Conservation (phyloP, 1,140 invertebrate species). For the Aleiodes sp. region DNA sequence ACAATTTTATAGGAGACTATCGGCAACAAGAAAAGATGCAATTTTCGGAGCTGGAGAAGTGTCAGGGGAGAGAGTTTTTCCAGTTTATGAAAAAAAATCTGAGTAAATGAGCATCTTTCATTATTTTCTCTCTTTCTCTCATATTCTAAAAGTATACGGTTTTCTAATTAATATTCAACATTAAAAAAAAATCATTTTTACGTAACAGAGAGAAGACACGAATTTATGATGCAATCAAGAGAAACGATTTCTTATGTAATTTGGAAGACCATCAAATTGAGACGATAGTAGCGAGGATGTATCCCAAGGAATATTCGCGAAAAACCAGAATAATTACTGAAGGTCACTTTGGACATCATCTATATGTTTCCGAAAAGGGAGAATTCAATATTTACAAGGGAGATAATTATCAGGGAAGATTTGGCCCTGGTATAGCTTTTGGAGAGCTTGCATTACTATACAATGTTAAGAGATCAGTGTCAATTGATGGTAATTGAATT, state of each 20-base stretch:
- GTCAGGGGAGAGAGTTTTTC: not conserved
- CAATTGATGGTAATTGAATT: constrained; percentile 75
- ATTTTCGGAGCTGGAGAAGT: constrained; percentile 18
- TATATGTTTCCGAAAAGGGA: constrained; percentile 85
- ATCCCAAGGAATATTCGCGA: constrained; percentile 77
- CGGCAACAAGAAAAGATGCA: constrained; percentile 13
- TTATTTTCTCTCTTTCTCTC: too few species aligned
- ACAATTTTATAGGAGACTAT: constrained; percentile 10
- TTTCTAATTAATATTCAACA: not conserved
- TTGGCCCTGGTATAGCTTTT: constrained; percentile 88
- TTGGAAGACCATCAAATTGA: constrained; percentile 84
- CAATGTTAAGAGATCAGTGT: constrained; percentile 89
- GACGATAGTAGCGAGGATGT: constrained; percentile 93
- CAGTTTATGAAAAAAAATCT: constrained; percentile 13
- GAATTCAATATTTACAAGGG: constrained; percentile 86
- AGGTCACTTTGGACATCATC: constrained; percentile 82
- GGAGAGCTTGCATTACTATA: constrained; percentile 94
- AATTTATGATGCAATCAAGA: constrained; percentile 79
- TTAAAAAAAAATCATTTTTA: constrained; percentile 1
- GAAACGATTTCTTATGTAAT: constrained; percentile 94
- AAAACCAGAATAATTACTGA: constrained; percentile 87
- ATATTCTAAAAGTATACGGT: too few species aligned
- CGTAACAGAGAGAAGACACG: constrained; percentile 44
- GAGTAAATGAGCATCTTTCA: constrained; percentile 25
- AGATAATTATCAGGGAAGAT: constrained; percentile 76